These are phyloP conservation scores for Campylorhamphus procurvoides DNA, from an alignment of 2,113 vertebrate species.

Conservation along the genomic window DNA sequence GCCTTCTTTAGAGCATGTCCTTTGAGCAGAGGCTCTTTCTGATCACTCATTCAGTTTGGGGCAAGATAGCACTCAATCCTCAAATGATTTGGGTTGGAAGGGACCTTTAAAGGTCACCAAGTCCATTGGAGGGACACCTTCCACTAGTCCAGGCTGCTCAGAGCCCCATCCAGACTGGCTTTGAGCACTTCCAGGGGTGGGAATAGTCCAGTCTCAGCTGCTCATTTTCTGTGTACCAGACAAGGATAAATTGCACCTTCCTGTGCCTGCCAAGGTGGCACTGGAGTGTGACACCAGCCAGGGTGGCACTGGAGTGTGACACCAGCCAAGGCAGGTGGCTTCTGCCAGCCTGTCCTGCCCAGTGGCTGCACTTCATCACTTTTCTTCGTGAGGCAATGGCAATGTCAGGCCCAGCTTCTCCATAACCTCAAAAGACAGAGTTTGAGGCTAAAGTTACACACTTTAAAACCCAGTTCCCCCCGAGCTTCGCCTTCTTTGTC, in stretches of 20 bases:
- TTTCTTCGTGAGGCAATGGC: background rate
- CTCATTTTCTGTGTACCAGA: background rate
- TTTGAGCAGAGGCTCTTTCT: background rate
- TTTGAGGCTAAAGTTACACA: background rate
- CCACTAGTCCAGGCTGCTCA: background rate
- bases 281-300: background rate
- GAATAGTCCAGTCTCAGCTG: background rate
- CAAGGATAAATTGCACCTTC: background rate
- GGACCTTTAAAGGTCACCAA: background rate
- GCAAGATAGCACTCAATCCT: background rate
- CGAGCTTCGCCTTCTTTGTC: background rate
- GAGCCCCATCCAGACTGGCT: background rate
- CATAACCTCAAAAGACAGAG: background rate
- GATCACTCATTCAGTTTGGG: background rate
- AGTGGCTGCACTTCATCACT: background rate
- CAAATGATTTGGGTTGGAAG: background rate
- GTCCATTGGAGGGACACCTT: background rate
- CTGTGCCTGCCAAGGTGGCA: background rate
- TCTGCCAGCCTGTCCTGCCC: accelerated
- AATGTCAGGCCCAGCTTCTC: background rate
- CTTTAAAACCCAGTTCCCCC: background rate
- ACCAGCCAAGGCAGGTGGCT: background rate
- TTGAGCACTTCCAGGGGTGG: background rate
- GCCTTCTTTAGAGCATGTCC: background rate
- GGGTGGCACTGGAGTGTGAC: background rate